Conservation (phyloP, 2,797 vertebrate genomes). For the Pipistrellus pygmaeus region DNA sequence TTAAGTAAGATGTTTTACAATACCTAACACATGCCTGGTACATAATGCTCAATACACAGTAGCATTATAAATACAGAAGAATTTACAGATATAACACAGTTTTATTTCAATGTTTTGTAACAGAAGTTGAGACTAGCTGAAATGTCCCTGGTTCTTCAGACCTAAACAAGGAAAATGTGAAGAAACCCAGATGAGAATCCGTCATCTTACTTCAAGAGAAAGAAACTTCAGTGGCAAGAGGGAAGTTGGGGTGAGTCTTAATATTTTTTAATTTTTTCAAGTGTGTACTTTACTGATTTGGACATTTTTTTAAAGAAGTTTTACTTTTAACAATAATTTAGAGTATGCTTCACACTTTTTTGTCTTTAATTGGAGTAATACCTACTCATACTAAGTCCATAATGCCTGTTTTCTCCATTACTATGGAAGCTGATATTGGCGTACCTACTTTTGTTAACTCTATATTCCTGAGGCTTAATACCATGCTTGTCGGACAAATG, state of each 20-base stretch:
- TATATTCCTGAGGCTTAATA: conserved; percentile 38
- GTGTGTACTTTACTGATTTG: conserved; percentile 9
- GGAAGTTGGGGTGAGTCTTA: not conserved
- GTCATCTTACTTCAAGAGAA: conserved; percentile 41
- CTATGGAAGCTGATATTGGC: not conserved
- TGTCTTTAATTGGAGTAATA: not conserved
- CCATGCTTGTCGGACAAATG: conserved; percentile 13
- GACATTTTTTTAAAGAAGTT: not conserved
- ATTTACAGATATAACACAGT: not conserved
- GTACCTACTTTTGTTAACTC: conserved; percentile 48
- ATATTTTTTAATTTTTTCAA: conserved; percentile 28
- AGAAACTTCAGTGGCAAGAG: not conserved
- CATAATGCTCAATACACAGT: not conserved
- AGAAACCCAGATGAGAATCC: conserved; percentile 45
- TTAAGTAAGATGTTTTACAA: conserved; percentile 50
- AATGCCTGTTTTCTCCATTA: not conserved
- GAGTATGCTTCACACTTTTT: not conserved
- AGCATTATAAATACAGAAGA: conserved; percentile 28
- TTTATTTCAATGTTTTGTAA: too few relatives aligned
- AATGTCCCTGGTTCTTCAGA: conserved; percentile 31
- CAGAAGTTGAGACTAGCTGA: conserved; percentile 31
- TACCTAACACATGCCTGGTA: not conserved
- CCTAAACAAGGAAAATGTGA: conserved; percentile 13
- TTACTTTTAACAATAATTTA: conserved; percentile 43
- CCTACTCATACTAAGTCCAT: not conserved